These are phyloP conservation scores for Zaprionus africanus DNA, from an alignment of 1,140 invertebrate species.

Conservation along the genomic window DNA sequence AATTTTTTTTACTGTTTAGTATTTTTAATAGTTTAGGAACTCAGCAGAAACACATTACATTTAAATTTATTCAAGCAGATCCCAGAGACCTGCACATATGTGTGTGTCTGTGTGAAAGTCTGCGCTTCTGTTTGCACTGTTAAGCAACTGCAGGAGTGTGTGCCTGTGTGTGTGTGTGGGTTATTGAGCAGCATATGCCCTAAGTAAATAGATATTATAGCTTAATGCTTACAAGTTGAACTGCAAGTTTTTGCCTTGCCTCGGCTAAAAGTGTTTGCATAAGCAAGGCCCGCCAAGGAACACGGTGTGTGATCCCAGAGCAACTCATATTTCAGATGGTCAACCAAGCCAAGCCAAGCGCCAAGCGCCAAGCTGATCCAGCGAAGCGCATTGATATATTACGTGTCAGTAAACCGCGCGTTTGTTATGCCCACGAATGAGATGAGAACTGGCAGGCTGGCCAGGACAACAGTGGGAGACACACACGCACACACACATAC, in stretches of 20 bases:
- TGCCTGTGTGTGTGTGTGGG: neutral
- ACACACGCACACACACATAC: no score
- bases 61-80: neutral
- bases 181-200: constrained; percentile 32
- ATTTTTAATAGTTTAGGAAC: neutral
- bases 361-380: constrained; percentile 7
- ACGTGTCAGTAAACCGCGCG: constrained; percentile 62
- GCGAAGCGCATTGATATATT: constrained; percentile 75
- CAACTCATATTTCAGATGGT: constrained; percentile 67
- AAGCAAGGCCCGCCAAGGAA: constrained; percentile 12
- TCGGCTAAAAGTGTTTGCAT: constrained; percentile 36
- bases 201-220: constrained; percentile 68
- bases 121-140: constrained; percentile 10
- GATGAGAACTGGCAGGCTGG: constrained; percentile 3
- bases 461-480: neutral
- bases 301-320: neutral
- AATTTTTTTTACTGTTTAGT: neutral
- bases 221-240: constrained; percentile 65
- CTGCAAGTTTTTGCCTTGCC: constrained; percentile 40
- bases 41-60: neutral
- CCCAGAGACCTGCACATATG: neutral
- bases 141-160: constrained; percentile 4
- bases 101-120: neutral
- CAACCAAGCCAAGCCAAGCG: constrained; percentile 11
- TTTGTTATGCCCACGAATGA: constrained; percentile 23